Conservation (phyloP, 2,797 vertebrate species). For the Channa striata region DNA sequence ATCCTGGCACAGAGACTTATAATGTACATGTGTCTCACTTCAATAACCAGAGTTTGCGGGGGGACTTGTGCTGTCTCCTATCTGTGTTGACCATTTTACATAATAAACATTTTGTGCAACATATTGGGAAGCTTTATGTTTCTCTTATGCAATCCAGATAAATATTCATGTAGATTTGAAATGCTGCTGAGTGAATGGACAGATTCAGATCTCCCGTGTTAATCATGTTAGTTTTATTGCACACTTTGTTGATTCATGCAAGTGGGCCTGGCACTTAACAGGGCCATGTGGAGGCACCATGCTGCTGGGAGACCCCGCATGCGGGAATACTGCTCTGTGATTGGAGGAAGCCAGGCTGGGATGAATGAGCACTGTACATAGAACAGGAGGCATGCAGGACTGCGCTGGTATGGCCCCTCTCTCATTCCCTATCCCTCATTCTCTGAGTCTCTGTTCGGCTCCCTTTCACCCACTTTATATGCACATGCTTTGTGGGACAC, state of each 20-base stretch:
- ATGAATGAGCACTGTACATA: constrained; percentile 78
- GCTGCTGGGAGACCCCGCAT: constrained; percentile 66
- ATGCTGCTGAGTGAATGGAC: constrained; percentile 22
- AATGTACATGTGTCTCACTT: constrained; percentile 20
- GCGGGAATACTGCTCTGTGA: constrained; percentile 56
- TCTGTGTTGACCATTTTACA: constrained; percentile 1
- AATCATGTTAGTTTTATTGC: constrained; percentile 68
- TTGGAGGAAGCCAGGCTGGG: constrained; percentile 65
- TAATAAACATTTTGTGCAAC: not conserved
- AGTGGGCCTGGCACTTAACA: constrained; percentile 69
- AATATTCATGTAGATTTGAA: no score
- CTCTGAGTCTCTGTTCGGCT: constrained; percentile 29
- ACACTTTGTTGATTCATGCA: constrained; percentile 70
- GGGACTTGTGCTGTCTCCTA: not conserved
- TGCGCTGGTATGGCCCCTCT: constrained; percentile 33
- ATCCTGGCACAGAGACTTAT: constrained; percentile 28
- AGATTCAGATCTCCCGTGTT: constrained; percentile 44
- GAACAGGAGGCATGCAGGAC: constrained; percentile 65
- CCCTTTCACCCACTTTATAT: constrained; percentile 12
- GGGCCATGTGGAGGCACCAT: constrained; percentile 74
- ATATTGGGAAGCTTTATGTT: constrained; percentile 1
- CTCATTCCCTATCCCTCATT: constrained; percentile 26
- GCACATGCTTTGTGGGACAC: constrained; percentile 14
- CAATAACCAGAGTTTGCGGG: constrained; percentile 15
- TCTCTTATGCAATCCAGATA: not conserved